Base-by-base conservation (phyloP, 2,888 invertebrate genomes). In the Axea sp. region DNA sequence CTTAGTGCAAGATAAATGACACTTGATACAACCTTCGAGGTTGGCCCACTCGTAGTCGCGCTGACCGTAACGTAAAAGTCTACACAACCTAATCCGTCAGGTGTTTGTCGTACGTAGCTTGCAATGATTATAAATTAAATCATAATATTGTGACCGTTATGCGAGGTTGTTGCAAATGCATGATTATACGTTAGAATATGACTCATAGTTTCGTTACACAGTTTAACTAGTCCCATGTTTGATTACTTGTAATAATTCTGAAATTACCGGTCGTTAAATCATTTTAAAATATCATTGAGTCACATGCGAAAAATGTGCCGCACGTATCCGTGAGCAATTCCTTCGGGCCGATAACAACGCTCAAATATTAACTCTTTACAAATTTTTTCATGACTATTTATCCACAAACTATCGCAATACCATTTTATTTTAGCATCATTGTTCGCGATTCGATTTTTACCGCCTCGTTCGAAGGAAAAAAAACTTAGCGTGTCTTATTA, bases 1-100 rank as follows among this genome's bases (percentile, higher is more conserved):
- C 37, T 73, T 73, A 73, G 55, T 47, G 57, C 57, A 28, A 59
- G 65, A 65, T 72, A 72, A 72, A 59, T 59, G 51, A 59, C 51
- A 59, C 59, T 31, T 30, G 68, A 59, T 59, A 51, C 51, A 41
- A 59, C 49, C 68, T 68, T 49, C 41, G 41, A 37, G 43, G 26
- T 43, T 57, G 68, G 51, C 59, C 68, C 59, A 33, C 28, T 55
- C 41, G 39, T 39, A 14, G 7, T 22, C 24, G 19, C 28, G 9
- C 12, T 9, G 41, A 14, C 8, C 64, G 43, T 30, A 53, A 39
- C 49, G 26, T 5, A 22, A 47, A 8, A 19, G 22, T 7, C 7
- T 14, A 9, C 26, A 39, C 33, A 26, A 30, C 33, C 30, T 39
- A 57, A 67, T 67, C 59, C 51, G 59, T 68, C 68, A 68, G 68